Conservation (phyloP, 2,113 vertebrate species). For the Varanus salvator region DNA sequence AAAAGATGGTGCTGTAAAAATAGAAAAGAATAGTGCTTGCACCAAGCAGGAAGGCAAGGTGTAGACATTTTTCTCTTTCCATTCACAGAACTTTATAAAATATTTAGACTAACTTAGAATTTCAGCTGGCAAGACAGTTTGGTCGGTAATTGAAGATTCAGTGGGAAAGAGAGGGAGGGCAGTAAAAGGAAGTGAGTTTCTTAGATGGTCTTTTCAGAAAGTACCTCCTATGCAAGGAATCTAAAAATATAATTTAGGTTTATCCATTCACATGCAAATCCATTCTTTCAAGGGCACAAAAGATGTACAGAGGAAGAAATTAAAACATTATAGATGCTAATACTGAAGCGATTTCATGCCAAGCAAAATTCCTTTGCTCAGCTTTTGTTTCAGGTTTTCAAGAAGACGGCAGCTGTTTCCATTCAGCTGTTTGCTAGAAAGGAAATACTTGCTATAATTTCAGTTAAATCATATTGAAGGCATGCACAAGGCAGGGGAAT, state of each 20-base stretch:
- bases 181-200: constrained; percentile 60
- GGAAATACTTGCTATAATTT: constrained; percentile 68
- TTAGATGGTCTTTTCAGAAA: constrained; percentile 54
- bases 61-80: constrained; percentile 42
- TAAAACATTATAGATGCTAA: constrained; percentile 74
- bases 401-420: constrained; percentile 75
- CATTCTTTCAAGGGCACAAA: constrained; percentile 66
- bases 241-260: constrained; percentile 66
- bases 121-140: constrained; percentile 63
- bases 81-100: constrained; percentile 65
- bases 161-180: constrained; percentile 50
- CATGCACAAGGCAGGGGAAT: constrained; percentile 58
- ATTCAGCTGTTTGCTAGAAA: constrained; percentile 68
- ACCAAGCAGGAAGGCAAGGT: constrained; percentile 5
- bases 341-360: constrained; percentile 61
- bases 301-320: constrained; percentile 70
- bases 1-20: neutral
- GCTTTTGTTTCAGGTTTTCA: constrained; percentile 69
- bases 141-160: constrained; percentile 55
- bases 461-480: constrained; percentile 69
- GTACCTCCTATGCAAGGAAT: constrained; percentile 60
- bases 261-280: constrained; percentile 77
- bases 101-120: constrained; percentile 71
- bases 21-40: constrained; percentile 9
- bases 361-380: constrained; percentile 57